Percentiles rank a stretch among this genome's conserved stretches.
Evolutionary conservation across 2,888 invertebrate species (phyloP).

Genomic region (Arrhopalites spinosus): DNA sequence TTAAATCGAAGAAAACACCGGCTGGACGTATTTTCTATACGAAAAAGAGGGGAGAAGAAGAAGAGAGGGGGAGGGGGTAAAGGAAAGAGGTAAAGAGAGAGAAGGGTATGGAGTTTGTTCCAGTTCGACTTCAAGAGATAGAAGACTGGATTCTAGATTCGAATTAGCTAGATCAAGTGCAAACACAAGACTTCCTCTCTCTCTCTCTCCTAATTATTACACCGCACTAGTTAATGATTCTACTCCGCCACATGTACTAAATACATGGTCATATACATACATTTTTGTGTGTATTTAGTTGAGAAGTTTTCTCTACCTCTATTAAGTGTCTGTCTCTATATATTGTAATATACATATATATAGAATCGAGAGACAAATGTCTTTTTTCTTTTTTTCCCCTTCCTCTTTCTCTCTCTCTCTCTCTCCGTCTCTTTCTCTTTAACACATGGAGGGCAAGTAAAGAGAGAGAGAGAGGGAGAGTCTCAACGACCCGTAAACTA

Average conservation of each 20-base stretch:
- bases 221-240: not conserved
- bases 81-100: slow-evolving; percentile 18
- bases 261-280: not conserved
- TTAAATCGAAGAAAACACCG: slow-evolving; percentile 30
- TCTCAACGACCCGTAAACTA: too few relatives aligned
- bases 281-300: not conserved
- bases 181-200: slow-evolving; percentile 17
- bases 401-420: slow-evolving; percentile 8
- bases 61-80: slow-evolving; percentile 21
- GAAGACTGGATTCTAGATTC: not conserved
- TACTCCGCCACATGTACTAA: too few relatives aligned
- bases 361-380: slow-evolving; percentile 19
- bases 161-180: too few relatives aligned
- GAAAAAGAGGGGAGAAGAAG: not conserved
- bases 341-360: too few relatives aligned
- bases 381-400: not conserved
- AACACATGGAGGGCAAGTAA: too few relatives aligned
- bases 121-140: too few relatives aligned
- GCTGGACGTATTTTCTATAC: slow-evolving; percentile 21
- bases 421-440: slow-evolving; percentile 8
- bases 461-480: too few relatives aligned
- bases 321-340: too few relatives aligned
- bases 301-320: too few relatives aligned
- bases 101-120: slow-evolving; percentile 10
- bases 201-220: slow-evolving; percentile 7